Conservation (phyloP, 2,888 invertebrate genomes). For the Leucoptera coffeella region DNA sequence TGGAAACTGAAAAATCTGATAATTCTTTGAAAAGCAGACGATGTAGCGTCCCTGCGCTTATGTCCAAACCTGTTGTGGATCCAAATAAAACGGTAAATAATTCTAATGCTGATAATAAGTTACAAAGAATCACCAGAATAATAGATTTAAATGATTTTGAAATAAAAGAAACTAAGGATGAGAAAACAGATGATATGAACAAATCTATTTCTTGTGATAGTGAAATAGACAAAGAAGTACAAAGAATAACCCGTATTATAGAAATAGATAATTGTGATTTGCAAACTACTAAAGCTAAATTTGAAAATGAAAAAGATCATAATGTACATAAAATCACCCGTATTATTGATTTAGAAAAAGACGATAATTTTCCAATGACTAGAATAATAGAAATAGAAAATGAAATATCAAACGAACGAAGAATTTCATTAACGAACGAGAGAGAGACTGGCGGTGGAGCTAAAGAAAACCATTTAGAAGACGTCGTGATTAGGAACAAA, state of each 20-base stretch:
- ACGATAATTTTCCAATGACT: constrained; percentile 36
- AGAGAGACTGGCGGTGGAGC: constrained; percentile 39
- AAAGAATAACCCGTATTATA: constrained; percentile 39
- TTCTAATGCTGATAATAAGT: constrained; percentile 8
- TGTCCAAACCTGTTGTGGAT: not conserved
- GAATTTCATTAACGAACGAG: constrained; percentile 42
- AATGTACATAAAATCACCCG: constrained; percentile 27
- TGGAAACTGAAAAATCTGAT: constrained; percentile 10
- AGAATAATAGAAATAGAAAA: constrained; percentile 49
- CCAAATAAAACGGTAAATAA: not conserved
- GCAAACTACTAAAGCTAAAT: constrained; percentile 16
- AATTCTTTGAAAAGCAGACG: not conserved
- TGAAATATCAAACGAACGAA: constrained; percentile 41
- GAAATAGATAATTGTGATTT: constrained; percentile 38
- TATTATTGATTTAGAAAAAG: constrained; percentile 34
- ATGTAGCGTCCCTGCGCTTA: too few relatives aligned
- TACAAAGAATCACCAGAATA: constrained; percentile 40
- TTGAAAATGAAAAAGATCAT: constrained; percentile 23
- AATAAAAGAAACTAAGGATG: constrained; percentile 3
- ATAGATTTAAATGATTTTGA: constrained; percentile 26
- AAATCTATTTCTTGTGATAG: constrained; percentile 3
- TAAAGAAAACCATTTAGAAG: constrained; percentile 23
- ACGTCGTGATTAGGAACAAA: constrained; percentile 30
- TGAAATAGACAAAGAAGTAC: constrained; percentile 10
- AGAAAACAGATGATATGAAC: constrained; percentile 2